phyloP scores from a whole-genome alignment of 2,888 invertebrate species.

The Cheilosia vulpina region DNA sequence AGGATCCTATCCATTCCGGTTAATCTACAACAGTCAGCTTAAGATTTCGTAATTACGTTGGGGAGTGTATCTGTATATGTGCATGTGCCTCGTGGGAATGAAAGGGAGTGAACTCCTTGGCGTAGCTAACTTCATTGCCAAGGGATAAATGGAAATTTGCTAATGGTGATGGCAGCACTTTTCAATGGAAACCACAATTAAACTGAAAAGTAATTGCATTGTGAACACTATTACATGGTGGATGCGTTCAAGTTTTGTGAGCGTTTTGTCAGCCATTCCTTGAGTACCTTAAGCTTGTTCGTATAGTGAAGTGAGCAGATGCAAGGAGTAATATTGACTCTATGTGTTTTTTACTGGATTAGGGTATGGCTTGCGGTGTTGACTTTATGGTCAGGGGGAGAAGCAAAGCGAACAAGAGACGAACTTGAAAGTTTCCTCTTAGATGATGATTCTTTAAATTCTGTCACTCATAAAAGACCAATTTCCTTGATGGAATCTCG shows the following conservation, averaged over 20 bases:
- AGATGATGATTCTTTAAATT: no score
- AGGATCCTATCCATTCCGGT: slow-evolving; percentile 64
- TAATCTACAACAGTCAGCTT: slow-evolving; percentile 53
- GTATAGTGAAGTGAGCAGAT: neutral
- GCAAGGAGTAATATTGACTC: no score
- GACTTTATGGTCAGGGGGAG: no score
- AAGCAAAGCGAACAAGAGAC: no score
- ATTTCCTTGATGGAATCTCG: no score
- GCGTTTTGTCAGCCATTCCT: neutral
- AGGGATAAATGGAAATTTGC: slow-evolving; percentile 65
- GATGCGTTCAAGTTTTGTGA: slow-evolving; percentile 15
- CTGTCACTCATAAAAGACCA: no score
- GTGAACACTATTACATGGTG: slow-evolving; percentile 33
- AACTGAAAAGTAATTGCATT: slow-evolving; percentile 62
- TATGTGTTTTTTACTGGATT: no score
- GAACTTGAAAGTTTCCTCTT: no score
- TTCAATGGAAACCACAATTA: slow-evolving; percentile 43
- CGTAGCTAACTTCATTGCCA: slow-evolving; percentile 63
- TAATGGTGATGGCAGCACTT: slow-evolving; percentile 68
- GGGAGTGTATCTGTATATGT: slow-evolving; percentile 1
- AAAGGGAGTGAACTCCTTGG: slow-evolving; percentile 37
- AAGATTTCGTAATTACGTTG: slow-evolving; percentile 58
- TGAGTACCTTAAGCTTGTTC: no score
- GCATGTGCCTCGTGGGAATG: neutral
- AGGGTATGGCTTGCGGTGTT: no score